Evolutionary conservation across 2,888 invertebrate species (phyloP), one percentile per base, ranked within the genome.

Genomic region (Polylopha cassiicola): DNA sequence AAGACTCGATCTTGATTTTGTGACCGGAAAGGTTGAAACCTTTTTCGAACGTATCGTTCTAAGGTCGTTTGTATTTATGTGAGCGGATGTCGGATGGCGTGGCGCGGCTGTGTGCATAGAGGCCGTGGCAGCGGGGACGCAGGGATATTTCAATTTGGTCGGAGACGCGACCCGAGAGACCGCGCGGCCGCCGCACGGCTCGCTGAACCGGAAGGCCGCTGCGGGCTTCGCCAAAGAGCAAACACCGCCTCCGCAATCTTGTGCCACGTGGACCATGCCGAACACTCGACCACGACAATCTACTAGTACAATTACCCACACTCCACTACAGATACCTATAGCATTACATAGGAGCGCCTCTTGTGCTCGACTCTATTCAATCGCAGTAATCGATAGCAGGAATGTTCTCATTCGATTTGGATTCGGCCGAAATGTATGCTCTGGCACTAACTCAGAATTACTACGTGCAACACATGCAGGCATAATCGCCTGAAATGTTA

Each of bases 211-310:
- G 68, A 71, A 80, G 73, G 73, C 74, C 75, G 76, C 68, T 75
- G 78, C 72, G 79, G 74, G 71, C 75, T 72, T 61, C 69, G 73
- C 78, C 81, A 84, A 82, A 85, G 82, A 84, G 84, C 82, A 85
- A 84, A 85, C 79, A 82, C 68, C 77, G 84, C 76, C 76, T 81
- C 67, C 79, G 73, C 81, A 82, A 82, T 84, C 81, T 84, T 81
- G 81, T 79, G 80, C 78, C 80, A 77, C 73, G 78, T 67, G 73
- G 80, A 84, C 82, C 82, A 75, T 79, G 68, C 61, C 66, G 66
- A 66, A 73, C 78, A 77, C 73, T 79, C 72, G 70, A 72, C 79
- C 76, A 71, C 71, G 71, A 76, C 75, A 73, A 76, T 78, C 73
- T 71, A 76, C 74, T 70, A 64, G 58, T 71, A 72, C 71, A 72